These are phyloP conservation scores for Polyodon spathula DNA, from an alignment of 2,113 vertebrate genomes.

Conservation along the genomic window DNA sequence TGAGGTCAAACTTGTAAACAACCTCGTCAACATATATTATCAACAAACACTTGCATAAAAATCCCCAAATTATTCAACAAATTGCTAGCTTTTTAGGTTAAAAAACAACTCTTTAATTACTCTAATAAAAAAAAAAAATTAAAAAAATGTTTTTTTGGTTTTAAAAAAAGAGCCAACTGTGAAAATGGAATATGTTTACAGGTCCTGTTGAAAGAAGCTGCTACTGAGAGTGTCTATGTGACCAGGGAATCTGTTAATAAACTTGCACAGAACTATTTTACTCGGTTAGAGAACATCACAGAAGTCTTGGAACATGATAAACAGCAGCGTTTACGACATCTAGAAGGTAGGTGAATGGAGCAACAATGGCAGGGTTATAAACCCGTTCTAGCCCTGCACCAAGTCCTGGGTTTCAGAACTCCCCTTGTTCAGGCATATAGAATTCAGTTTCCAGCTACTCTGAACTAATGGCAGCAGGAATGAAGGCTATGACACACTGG, in stretches of 20 bases:
- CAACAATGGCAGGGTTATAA: neutral
- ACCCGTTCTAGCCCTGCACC: neutral
- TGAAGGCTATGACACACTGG: neutral
- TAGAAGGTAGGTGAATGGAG: constrained; percentile 35
- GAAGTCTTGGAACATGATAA: constrained; percentile 44
- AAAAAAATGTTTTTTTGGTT: too few species aligned
- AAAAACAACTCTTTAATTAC: too few species aligned
- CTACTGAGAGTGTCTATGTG: constrained; percentile 71
- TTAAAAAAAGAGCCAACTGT: too few species aligned
- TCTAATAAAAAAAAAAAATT: too few species aligned
- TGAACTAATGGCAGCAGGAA: neutral
- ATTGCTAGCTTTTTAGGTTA: too few species aligned
- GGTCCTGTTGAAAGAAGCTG: constrained; percentile 62
- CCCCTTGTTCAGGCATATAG: neutral
- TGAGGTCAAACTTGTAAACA: too few species aligned
- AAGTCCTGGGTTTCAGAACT: neutral
- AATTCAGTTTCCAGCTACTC: too few species aligned
- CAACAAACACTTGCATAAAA: too few species aligned
- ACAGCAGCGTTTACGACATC: constrained; percentile 30
- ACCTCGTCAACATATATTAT: too few species aligned
- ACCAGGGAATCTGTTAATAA: constrained; percentile 53
- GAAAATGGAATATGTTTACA: constrained; percentile 24
- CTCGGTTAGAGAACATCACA: constrained; percentile 46
- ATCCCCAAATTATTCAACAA: too few species aligned
- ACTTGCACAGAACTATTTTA: constrained; percentile 62